Evolutionary conservation across 37 sponge, comb jelly and placozoan genomes (phyloP), one percentile per base, ranked within the genome.

Genomic region (Oopsacas minuta): DNA sequence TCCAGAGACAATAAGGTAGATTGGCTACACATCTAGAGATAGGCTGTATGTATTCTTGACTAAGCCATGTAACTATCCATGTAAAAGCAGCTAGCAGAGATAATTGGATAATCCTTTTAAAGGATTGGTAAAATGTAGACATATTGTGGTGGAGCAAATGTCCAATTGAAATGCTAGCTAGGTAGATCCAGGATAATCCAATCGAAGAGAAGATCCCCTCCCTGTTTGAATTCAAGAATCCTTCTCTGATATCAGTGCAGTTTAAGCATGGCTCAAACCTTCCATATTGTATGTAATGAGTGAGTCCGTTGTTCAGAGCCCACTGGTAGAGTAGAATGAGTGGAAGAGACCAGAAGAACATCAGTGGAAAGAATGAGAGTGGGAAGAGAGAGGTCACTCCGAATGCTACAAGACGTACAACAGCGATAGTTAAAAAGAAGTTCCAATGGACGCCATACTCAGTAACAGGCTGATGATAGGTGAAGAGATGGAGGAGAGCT

Each of bases 391-490:
- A 61, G 5, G 75, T 61, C 17, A 61, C 75, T 3, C 17, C 20
- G 22, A 61, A 61, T 32, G 75, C 75, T 61, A 61, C 75, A 7
- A 61, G 28, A 3, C 75, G 75, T n/a, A 90, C 85, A 1, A 35
- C 88, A 23, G 90, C 90, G 36, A 90, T 49, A 1, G 90, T 90
- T 39, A 90, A 84, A 38, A 90, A 90, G 83, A 90, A 90, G 35
- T 90, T 90, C 90, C 90, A 90, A 81, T 90, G 90, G 39, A 82
- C 84, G 8, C 90, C 90, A 53, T 90, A 90, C 52, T 90, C 90
- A 36, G 38, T 88, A n/a, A 82, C 87, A 35, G 83, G 88, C 3
- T 85, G 85, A 20, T 89, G 84, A 42, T 90, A 90, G 36, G 83
- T 35, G 7, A 82, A 84, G 23, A 81, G 46, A 75, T 61, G 52